These are phyloP conservation scores for Zoroaster sp. DNA, from an alignment of 53 echinoderm and acorn worm species.

Conservation along the genomic window DNA sequence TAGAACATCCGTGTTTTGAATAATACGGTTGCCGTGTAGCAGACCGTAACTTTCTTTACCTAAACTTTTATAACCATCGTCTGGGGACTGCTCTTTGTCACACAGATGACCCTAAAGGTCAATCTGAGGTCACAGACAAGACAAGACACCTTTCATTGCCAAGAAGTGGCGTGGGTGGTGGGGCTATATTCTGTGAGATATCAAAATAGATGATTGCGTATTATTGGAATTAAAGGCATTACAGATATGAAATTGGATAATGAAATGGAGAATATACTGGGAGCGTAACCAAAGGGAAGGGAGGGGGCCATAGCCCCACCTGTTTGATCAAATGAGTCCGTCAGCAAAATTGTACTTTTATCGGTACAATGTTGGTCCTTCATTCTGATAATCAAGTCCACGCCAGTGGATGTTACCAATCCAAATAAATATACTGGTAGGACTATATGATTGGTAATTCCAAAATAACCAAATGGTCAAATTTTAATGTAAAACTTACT, in stretches of 20 bases:
- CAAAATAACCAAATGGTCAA: no score
- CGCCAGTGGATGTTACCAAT: no score
- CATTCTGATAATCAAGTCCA: no score
- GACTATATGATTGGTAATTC: no score
- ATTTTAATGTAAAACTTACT: no score
- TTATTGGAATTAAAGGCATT: neutral
- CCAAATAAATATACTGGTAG: no score
- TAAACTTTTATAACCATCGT: neutral
- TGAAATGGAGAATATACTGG: neutral
- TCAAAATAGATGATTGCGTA: constrained; percentile 1
- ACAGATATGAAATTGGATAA: neutral
- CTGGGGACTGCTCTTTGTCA: neutral
- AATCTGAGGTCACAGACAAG: neutral
- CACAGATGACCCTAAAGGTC: constrained; percentile 15
- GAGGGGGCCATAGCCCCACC: no score
- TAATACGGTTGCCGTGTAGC: no score
- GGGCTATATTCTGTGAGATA: neutral
- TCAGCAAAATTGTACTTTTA: no score
- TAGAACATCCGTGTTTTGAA: no score
- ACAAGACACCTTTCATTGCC: neutral
- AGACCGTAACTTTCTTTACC: neutral
- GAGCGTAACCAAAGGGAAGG: neutral
- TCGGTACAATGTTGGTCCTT: no score
- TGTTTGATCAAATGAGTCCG: no score
- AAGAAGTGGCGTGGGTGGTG: neutral